These are phyloP conservation scores for Takifugu rubripes DNA, from an alignment of 2,797 vertebrate genomes.

Conservation along the genomic window DNA sequence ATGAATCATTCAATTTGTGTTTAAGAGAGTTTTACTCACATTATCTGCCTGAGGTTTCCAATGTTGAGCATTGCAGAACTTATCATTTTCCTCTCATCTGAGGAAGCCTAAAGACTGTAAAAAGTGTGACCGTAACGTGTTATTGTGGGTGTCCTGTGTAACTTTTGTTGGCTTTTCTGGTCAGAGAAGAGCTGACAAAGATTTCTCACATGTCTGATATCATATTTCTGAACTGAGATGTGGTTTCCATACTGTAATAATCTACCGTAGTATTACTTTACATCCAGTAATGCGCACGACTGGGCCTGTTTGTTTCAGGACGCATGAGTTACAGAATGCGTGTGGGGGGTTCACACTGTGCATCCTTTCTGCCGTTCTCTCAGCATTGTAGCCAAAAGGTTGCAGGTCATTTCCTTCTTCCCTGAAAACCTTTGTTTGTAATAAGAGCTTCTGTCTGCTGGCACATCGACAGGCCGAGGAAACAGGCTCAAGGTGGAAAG, in stretches of 20 bases:
- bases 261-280: conserved; percentile 39
- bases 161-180: not conserved
- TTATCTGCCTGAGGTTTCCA: too few species aligned
- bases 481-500: conserved; percentile 10
- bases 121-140: too few species aligned
- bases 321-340: conserved; percentile 10
- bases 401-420: conserved; percentile 34
- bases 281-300: conserved; percentile 45
- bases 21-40: too few species aligned
- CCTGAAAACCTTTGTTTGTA: conserved; percentile 44
- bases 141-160: too few species aligned
- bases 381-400: conserved; percentile 46
- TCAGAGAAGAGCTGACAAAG: not conserved
- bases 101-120: too few species aligned
- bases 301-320: conserved; percentile 13
- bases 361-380: conserved; percentile 44
- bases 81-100: too few species aligned
- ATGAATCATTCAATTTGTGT: too few species aligned
- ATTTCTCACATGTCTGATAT: conserved; percentile 40
- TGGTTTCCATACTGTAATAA: conserved; percentile 29
- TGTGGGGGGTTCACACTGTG: conserved; percentile 14
- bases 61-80: too few species aligned
- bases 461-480: conserved; percentile 7
- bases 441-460: conserved; percentile 31
- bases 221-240: conserved; percentile 30